phyloP scores from a whole-genome alignment of 2,888 invertebrate species.

The Synanthedon formicaeformis region DNA sequence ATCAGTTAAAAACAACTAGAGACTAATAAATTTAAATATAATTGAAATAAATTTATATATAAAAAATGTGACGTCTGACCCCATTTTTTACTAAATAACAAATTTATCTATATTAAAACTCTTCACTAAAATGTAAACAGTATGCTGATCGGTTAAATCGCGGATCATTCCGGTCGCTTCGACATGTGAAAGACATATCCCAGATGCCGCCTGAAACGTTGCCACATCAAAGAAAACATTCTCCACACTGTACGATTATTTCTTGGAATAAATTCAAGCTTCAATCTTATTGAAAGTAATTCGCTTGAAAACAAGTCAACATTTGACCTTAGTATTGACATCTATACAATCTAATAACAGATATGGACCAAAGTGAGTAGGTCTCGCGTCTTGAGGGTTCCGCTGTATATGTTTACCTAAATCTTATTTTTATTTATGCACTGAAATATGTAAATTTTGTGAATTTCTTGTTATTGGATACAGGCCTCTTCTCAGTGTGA shows the following conservation, averaged over 20 bases:
- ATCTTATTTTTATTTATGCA: no score
- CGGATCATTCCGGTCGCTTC: constrained; percentile 36
- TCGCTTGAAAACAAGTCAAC: no score
- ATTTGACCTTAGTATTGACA: no score
- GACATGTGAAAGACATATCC: constrained; percentile 40
- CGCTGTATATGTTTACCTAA: no score
- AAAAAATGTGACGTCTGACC: background rate
- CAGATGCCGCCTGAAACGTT: constrained; percentile 42
- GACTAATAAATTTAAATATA: no score
- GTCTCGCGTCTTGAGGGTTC: no score
- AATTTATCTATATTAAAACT: constrained; percentile 1
- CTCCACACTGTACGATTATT: constrained; percentile 21
- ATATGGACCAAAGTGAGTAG: no score
- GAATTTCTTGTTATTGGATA: no score
- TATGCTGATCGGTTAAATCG: constrained; percentile 40
- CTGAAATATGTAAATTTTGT: no score
- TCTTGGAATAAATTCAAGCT: constrained; percentile 14
- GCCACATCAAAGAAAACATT: constrained; percentile 37
- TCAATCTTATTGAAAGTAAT: constrained; percentile 11
- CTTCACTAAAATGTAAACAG: constrained; percentile 16
- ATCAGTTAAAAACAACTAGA: no score
- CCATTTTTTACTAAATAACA: constrained; percentile 11
- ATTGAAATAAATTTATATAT: background rate
- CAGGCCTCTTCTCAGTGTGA: no score
- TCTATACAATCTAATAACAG: no score